Conservation (phyloP, 1,140 invertebrate genomes). For the Melipona quadrifasciata region DNA sequence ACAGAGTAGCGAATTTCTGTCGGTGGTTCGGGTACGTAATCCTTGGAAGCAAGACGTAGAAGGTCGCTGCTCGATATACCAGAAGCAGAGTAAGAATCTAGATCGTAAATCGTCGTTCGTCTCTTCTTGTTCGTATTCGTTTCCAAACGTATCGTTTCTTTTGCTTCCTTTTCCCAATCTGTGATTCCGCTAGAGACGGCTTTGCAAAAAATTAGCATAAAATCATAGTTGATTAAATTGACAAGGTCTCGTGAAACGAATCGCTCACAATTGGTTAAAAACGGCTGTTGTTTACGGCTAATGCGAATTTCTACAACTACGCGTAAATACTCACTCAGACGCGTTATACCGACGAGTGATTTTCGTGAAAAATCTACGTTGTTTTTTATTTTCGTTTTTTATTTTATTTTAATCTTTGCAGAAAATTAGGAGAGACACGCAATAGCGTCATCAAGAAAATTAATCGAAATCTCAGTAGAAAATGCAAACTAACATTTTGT, state of each 20-base stretch:
- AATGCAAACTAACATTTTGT: constrained; percentile 11
- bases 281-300: too few species aligned
- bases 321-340: not conserved
- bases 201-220: not conserved
- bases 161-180: constrained; percentile 53
- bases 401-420: too few species aligned
- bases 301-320: too few species aligned
- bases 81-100: constrained; percentile 63
- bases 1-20: constrained; percentile 60
- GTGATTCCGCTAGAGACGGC: not conserved
- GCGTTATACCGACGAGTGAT: too few species aligned
- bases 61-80: constrained; percentile 45
- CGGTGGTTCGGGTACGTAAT: constrained; percentile 7
- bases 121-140: constrained; percentile 14
- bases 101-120: constrained; percentile 67
- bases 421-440: too few species aligned
- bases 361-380: too few species aligned
- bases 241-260: not conserved
- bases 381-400: too few species aligned
- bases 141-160: constrained; percentile 41
- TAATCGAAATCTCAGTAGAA: not conserved
- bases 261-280: not conserved
- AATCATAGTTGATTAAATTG: not conserved
- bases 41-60: constrained; percentile 26
- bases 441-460: not conserved